Evolutionary conservation across 1,140 invertebrate genomes (phyloP).

Genomic region (Trichoplusia ni): DNA sequence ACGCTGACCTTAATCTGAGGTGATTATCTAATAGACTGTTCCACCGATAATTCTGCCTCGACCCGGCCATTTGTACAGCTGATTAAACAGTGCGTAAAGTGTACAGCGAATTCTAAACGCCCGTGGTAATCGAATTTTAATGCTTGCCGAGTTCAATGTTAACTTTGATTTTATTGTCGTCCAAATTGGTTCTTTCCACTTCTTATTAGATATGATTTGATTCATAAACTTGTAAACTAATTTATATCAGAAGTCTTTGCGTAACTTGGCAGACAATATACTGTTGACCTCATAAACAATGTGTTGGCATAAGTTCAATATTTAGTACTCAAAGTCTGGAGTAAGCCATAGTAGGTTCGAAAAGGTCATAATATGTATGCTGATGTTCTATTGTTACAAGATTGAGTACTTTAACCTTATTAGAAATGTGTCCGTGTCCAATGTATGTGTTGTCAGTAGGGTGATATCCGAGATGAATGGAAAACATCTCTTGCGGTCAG

Average conservation of each 20-base stretch:
- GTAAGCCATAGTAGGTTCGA: background rate
- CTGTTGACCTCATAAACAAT: conserved; percentile 24
- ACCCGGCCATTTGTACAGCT: conserved; percentile 17
- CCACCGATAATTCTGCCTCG: conserved; percentile 21
- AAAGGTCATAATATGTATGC: background rate
- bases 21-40: conserved; percentile 83
- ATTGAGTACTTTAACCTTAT: too few species aligned
- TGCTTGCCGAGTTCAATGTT: conserved; percentile 14
- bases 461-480: background rate
- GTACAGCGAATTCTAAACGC: conserved; percentile 19
- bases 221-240: background rate
- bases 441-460: background rate
- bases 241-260: background rate
- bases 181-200: background rate
- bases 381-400: too few species aligned
- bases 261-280: conserved; percentile 11
- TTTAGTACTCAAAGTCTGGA: background rate
- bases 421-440: too few species aligned
- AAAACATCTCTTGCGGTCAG: background rate
- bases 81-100: conserved; percentile 29
- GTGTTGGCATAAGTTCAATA: conserved; percentile 24
- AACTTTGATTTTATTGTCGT: background rate
- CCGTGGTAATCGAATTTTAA: conserved; percentile 14
- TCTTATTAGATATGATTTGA: background rate
- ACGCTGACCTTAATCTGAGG: conserved; percentile 97